These are phyloP conservation scores for Thysanoteuthis rhombus DNA, from an alignment of 2,888 invertebrate species.

Conservation along the genomic window DNA sequence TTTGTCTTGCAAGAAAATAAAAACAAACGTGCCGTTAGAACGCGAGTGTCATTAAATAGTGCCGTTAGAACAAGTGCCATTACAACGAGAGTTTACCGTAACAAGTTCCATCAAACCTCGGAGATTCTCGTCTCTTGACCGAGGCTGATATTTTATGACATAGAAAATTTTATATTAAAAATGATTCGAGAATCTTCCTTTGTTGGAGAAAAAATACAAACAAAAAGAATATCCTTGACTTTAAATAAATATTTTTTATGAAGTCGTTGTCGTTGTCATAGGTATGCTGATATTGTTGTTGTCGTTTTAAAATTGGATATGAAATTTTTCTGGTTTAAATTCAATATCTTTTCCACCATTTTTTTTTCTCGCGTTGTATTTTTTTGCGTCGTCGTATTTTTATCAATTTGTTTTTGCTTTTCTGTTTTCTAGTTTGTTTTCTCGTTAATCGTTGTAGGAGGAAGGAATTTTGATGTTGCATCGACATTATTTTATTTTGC, in stretches of 20 bases:
- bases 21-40: too few relatives aligned
- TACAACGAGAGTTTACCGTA: too few relatives aligned
- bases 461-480: neutral
- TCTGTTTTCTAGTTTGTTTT: neutral
- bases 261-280: neutral
- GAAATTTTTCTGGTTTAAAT: neutral
- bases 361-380: neutral
- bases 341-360: neutral
- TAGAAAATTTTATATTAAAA: neutral
- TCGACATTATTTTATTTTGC: neutral
- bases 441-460: neutral
- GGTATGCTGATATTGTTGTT: neutral
- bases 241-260: neutral
- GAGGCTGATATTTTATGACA: neutral
- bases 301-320: neutral
- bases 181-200: neutral
- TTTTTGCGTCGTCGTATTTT: neutral
- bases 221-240: neutral
- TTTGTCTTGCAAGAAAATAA: too few relatives aligned
- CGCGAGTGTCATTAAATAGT: too few relatives aligned
- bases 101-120: neutral
- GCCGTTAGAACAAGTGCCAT: too few relatives aligned
- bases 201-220: neutral
- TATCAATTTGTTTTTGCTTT: neutral
- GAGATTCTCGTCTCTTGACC: neutral